These are phyloP conservation scores for Stylophora pistillata DNA, from an alignment of 64 coral and sea anemone genomes.

Conservation along the genomic window DNA sequence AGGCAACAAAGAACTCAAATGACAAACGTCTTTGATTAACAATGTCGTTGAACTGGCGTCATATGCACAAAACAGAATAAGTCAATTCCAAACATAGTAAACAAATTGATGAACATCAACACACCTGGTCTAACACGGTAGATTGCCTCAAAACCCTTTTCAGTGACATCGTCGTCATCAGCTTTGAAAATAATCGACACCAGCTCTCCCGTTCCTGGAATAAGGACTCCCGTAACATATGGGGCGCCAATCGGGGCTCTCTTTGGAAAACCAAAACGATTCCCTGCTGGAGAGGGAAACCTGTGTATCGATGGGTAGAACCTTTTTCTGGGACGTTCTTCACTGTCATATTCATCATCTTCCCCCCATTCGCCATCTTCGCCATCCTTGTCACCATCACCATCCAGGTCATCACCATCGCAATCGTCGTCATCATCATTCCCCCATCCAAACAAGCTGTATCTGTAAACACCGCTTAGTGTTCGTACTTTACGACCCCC, in stretches of 20 bases:
- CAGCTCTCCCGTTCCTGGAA: slow-evolving; percentile 25
- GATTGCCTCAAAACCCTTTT: not conserved
- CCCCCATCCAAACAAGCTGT: not conserved
- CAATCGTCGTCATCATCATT: slow-evolving; percentile 4
- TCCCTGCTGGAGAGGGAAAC: not conserved
- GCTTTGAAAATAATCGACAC: slow-evolving; percentile 25
- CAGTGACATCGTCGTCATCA: slow-evolving; percentile 2
- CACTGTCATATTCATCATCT: not conserved
- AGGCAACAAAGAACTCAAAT: too few species aligned
- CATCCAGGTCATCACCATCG: not conserved
- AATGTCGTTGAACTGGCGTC: too few species aligned
- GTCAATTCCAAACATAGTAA: not conserved
- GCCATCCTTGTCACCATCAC: not conserved
- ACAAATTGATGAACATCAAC: not conserved
- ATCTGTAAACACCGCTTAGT: slow-evolving; percentile 10
- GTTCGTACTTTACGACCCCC: slow-evolving; percentile 9
- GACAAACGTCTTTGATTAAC: too few species aligned
- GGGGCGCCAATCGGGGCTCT: not conserved
- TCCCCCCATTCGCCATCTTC: not conserved
- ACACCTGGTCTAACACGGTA: not conserved
- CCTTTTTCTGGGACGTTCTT: not conserved
- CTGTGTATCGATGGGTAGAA: not conserved
- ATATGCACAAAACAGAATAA: too few species aligned
- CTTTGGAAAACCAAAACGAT: not conserved
- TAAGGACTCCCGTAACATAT: not conserved